A percentile compares a stretch with the other conserved stretches of the same genome.
Conservation (phyloP, 1,140 invertebrate species). For the Euura saliciscinereae region DNA sequence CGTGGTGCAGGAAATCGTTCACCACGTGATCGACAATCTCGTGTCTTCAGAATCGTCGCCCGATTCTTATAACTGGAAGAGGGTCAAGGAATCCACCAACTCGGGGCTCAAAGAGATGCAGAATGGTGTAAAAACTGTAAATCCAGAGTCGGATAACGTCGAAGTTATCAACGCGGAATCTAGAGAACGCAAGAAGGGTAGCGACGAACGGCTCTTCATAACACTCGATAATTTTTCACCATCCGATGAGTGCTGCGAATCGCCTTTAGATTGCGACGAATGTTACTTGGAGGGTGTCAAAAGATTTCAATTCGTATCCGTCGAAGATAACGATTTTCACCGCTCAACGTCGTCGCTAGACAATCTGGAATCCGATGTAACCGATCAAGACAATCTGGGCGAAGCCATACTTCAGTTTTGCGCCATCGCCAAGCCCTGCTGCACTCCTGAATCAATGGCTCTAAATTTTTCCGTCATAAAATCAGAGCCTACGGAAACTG, state of each 20-base stretch:
- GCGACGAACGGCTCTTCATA: neutral
- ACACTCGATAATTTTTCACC: neutral
- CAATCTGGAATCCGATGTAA: neutral
- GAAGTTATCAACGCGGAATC: too few species aligned
- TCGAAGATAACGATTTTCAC: neutral
- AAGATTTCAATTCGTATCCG: neutral
- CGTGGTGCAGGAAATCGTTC: conserved; percentile 44
- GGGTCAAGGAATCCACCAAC: conserved; percentile 37
- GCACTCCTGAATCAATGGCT: neutral
- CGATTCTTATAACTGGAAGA: conserved; percentile 27
- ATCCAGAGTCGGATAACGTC: too few species aligned
- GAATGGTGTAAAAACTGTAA: neutral
- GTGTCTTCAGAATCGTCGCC: neutral
- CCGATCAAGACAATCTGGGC: neutral
- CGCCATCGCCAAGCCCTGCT: neutral
- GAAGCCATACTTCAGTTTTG: neutral
- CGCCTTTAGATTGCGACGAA: neutral
- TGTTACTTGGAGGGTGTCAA: neutral
- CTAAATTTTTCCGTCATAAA: conserved; percentile 8
- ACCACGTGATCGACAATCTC: conserved; percentile 41
- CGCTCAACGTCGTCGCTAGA: neutral
- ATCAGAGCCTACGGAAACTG: conserved; percentile 1
- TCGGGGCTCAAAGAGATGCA: conserved; percentile 32
- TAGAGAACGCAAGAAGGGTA: neutral
- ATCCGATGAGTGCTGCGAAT: neutral